Conservation (phyloP, 2,888 invertebrate species). For the Carterocephalus palaemon region DNA sequence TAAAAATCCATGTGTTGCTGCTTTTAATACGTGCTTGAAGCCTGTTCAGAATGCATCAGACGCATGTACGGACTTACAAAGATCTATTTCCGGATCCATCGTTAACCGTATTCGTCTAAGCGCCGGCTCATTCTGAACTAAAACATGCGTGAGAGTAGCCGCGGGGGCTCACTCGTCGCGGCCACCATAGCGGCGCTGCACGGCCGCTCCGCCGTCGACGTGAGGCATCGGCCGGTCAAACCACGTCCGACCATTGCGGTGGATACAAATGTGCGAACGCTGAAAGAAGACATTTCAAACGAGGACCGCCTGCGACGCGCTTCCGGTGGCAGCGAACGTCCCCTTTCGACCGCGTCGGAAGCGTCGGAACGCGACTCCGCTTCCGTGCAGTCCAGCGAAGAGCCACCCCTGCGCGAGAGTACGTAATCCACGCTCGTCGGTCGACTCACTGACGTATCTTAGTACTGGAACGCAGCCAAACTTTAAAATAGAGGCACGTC, state of each 20-base stretch:
- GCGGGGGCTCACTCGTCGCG: slow-evolving; percentile 80
- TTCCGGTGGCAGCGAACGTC: slow-evolving; percentile 67
- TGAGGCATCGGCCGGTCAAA: slow-evolving; percentile 55
- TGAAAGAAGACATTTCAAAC: slow-evolving; percentile 45
- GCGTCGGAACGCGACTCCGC: slow-evolving; percentile 71
- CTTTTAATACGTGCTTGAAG: slow-evolving; percentile 56
- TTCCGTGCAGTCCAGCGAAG: slow-evolving; percentile 75
- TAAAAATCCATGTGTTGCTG: slow-evolving; percentile 29
- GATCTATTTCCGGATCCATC: slow-evolving; percentile 75
- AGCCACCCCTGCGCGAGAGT: slow-evolving; percentile 72
- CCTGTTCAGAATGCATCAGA: slow-evolving; percentile 67
- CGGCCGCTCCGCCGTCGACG: slow-evolving; percentile 61
- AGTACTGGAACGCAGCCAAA: slow-evolving; percentile 73
- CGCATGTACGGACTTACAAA: slow-evolving; percentile 47
- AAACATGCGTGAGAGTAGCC: slow-evolving; percentile 77
- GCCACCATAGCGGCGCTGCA: slow-evolving; percentile 75
- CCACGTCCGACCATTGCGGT: slow-evolving; percentile 49
- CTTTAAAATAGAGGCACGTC: slow-evolving; percentile 71
- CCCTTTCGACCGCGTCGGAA: slow-evolving; percentile 71
- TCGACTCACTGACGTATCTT: slow-evolving; percentile 71
- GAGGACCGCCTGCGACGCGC: slow-evolving; percentile 54
- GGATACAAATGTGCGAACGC: slow-evolving; percentile 48
- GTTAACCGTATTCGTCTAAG: slow-evolving; percentile 67
- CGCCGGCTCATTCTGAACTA: slow-evolving; percentile 70
- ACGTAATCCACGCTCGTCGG: slow-evolving; percentile 65